Evolutionary conservation across 1,140 invertebrate species (phyloP), one percentile per base, ranked within the genome.

Genomic region (Drosophila sechellia): DNA sequence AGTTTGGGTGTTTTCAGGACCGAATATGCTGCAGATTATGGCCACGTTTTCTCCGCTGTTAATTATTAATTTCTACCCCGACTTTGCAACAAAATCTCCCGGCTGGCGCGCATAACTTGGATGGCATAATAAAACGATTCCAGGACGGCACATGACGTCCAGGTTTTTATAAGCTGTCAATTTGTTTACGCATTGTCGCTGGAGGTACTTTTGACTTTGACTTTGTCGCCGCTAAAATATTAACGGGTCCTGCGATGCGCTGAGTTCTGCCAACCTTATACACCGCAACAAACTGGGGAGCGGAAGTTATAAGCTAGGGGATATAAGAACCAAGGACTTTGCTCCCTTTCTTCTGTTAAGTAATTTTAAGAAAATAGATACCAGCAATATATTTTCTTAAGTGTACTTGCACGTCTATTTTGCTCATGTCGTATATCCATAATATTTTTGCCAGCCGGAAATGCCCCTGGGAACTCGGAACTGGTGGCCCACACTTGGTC

Each of bases 161-260:
- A 75, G 83, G 83, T 87, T 86, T 86, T 86, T 87, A 86, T 86
- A 86, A 86, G 83, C 83, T 86, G 83, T 86, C 83, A 86, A 86
- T 86, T 86, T 86, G 83, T 79, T 83, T 87, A 87, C 79, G 80
- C 79, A 59, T 72, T 76, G 71, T 58, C 50, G 64, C 71, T 56
- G 54, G 40, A 55, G 66, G 46, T 43, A 39, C 48, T 53, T 55
- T 40, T 78, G 69, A 79, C 81, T 85, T 85, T 86, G 81, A 70
- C 79, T 75, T 69, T 61, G 75, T 77, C 75, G 59, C 68, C 79
- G 61, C 77, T 84, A 55, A 87, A 87, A 87, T 87, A 87, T 87
- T 87, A 87, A 87, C 84, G 68, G 56, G 58, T 53, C 52, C 56
- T 70, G 42, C 60, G 68, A 78, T 64, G 81, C 56, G 77, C 56